A percentile compares a stretch with the other conserved stretches of the same genome.
These are phyloP conservation scores for Brenthis daphne DNA, from an alignment of 2,888 invertebrate species.

Conservation along the genomic window DNA sequence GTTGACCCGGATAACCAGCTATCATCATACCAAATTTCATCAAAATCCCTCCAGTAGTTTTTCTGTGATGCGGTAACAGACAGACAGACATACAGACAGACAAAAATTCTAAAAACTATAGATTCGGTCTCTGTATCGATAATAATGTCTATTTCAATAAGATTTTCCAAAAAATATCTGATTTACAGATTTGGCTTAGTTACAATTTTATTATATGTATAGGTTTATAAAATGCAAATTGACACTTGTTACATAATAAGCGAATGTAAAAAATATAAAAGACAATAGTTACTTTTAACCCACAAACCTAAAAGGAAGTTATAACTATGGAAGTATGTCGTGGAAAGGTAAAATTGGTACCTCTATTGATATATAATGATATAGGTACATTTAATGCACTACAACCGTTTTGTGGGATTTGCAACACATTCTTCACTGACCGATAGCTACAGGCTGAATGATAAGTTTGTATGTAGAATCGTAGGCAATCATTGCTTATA, in stretches of 20 bases:
- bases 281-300: slow-evolving; percentile 30
- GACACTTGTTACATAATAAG: slow-evolving; percentile 16
- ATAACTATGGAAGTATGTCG: slow-evolving; percentile 36
- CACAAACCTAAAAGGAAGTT: slow-evolving; percentile 38
- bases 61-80: too few species aligned
- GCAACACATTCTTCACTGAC: slow-evolving; percentile 42
- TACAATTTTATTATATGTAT: too few species aligned
- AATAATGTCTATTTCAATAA: too few species aligned
- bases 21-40: too few species aligned
- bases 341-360: slow-evolving; percentile 39
- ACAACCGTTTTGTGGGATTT: slow-evolving; percentile 37
- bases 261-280: slow-evolving; percentile 17
- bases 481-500: slow-evolving; percentile 34
- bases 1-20: too few species aligned
- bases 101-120: too few species aligned
- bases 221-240: background rate
- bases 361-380: slow-evolving; percentile 34
- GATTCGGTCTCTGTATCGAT: too few species aligned
- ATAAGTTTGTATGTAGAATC: slow-evolving; percentile 40
- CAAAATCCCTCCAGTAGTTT: too few species aligned
- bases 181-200: too few species aligned
- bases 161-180: too few species aligned
- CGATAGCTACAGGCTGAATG: slow-evolving; percentile 44
- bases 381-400: slow-evolving; percentile 32
- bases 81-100: too few species aligned